Conservation (phyloP, 2,113 vertebrate species). For the Micromys minutus region DNA sequence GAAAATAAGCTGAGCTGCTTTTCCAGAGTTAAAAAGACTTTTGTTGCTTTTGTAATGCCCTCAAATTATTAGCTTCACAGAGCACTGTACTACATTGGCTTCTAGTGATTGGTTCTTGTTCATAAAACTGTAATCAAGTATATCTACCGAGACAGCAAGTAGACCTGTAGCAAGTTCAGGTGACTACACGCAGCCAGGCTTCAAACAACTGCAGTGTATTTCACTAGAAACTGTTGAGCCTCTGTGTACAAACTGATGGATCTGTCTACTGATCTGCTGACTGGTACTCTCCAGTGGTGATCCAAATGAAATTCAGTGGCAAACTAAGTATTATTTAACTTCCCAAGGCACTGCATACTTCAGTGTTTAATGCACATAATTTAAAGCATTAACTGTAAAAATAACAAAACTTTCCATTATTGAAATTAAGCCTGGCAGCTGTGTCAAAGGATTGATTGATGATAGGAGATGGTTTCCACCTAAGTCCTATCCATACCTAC, state of each 20-base stretch:
- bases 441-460: slow-evolving; percentile 63
- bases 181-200: not conserved
- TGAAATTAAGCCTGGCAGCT: slow-evolving; percentile 75
- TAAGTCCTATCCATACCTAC: slow-evolving; percentile 51
- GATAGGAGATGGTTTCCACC: slow-evolving; percentile 68
- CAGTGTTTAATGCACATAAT: slow-evolving; percentile 53
- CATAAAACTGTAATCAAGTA: not conserved
- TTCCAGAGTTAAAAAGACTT: slow-evolving; percentile 5
- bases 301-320: slow-evolving; percentile 4
- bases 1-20: slow-evolving; percentile 5
- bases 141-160: not conserved
- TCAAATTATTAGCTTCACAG: not conserved
- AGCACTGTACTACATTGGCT: not conserved
- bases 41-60: slow-evolving; percentile 14
- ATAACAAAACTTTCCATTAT: slow-evolving; percentile 71
- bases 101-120: not conserved
- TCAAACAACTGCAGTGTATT: slow-evolving; percentile 21
- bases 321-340: slow-evolving; percentile 26
- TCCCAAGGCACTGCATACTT: slow-evolving; percentile 15
- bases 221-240: slow-evolving; percentile 22
- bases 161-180: not conserved
- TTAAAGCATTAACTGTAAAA: slow-evolving; percentile 65
- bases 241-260: slow-evolving; percentile 20
- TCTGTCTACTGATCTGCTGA: slow-evolving; percentile 42
- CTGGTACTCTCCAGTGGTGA: not conserved